Conservation (phyloP, 2,797 vertebrate species). For the Helicolenus hilgendorfi region DNA sequence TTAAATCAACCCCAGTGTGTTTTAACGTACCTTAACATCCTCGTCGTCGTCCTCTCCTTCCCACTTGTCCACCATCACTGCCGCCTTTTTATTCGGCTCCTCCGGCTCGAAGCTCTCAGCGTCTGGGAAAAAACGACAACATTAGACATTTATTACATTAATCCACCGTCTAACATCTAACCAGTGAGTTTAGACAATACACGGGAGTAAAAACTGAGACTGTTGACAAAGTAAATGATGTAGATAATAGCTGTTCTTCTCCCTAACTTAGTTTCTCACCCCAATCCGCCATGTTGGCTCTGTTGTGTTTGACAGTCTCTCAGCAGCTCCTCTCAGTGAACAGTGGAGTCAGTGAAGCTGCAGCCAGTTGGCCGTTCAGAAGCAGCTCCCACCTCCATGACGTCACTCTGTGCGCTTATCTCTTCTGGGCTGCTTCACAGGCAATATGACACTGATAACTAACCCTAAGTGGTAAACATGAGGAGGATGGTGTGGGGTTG, state of each 20-base stretch:
- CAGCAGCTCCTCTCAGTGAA: constrained; percentile 22
- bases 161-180: constrained; percentile 52
- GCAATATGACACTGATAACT: neutral
- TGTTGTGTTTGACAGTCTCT: constrained; percentile 83
- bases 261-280: constrained; percentile 87
- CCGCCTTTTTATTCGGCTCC: constrained; percentile 89
- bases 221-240: constrained; percentile 1
- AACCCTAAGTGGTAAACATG: neutral
- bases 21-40: constrained; percentile 92
- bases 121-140: constrained; percentile 87
- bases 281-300: constrained; percentile 94
- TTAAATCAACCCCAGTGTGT: neutral
- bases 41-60: constrained; percentile 96
- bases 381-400: constrained; percentile 67
- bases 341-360: constrained; percentile 26
- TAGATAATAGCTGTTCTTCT: constrained; percentile 22
- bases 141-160: constrained; percentile 54
- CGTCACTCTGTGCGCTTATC: constrained; percentile 49
- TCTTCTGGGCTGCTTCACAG: no score
- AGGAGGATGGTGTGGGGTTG: neutral
- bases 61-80: constrained; percentile 90
- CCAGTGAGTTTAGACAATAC: neutral
- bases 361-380: constrained; percentile 63
- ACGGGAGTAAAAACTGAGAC: neutral
- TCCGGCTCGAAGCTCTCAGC: constrained; percentile 93